Conservation (phyloP, 2,888 invertebrate species). For the Elmis aenea region DNA sequence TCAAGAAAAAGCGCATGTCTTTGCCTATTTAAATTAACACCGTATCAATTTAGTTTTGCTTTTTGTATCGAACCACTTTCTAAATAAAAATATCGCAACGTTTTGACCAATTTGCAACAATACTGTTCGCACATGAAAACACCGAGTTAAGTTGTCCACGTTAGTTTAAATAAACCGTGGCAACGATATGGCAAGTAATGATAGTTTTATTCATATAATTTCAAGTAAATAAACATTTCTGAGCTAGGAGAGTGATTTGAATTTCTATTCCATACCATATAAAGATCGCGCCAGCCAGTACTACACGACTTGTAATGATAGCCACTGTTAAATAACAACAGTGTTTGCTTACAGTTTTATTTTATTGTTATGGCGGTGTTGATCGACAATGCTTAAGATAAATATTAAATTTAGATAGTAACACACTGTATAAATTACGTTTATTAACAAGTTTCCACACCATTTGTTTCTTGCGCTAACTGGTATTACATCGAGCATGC, state of each 20-base stretch:
- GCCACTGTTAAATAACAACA: constrained; percentile 29
- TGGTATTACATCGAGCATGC: no score
- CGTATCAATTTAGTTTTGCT: no score
- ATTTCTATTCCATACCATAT: constrained; percentile 33
- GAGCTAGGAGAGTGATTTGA: constrained; percentile 28
- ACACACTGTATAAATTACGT: constrained; percentile 35
- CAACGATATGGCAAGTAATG: constrained; percentile 35
- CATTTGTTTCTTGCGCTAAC: no score
- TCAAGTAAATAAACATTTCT: constrained; percentile 39
- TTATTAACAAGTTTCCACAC: no score
- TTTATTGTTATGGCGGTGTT: constrained; percentile 39
- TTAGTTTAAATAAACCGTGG: constrained; percentile 35
- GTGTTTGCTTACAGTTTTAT: constrained; percentile 27
- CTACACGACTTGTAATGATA: constrained; percentile 32
- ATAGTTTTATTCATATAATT: constrained; percentile 39
- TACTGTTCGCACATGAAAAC: not conserved
- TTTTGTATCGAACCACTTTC: no score
- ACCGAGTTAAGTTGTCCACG: constrained; percentile 33
- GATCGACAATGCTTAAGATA: constrained; percentile 41
- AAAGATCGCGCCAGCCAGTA: constrained; percentile 27
- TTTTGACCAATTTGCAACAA: not conserved
- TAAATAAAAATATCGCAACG: no score
- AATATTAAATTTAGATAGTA: constrained; percentile 38
- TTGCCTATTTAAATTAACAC: no score
- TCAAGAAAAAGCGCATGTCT: no score